Evolutionary conservation across 2,113 vertebrate genomes (phyloP).

Genomic region (Heterotilapia buettikoferi): DNA sequence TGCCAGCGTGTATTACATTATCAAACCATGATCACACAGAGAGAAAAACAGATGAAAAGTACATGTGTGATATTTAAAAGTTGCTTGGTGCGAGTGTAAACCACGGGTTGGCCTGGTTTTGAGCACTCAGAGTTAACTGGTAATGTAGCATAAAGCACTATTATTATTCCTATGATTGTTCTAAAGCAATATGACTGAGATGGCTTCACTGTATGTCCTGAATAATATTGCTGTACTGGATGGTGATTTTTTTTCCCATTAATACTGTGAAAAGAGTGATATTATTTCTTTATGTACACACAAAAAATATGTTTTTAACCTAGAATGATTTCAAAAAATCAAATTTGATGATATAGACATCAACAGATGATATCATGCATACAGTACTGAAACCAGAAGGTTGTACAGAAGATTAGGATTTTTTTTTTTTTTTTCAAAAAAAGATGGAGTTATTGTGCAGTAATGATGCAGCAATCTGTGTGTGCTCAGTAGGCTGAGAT

Average conservation of each 20-base stretch:
- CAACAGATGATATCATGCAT: background rate
- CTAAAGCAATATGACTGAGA: background rate
- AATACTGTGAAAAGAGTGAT: background rate
- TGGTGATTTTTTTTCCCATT: background rate
- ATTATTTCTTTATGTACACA: background rate
- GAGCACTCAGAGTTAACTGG: background rate
- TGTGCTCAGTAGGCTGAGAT: background rate
- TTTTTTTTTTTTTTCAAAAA: background rate
- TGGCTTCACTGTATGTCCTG: background rate
- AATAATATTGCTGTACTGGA: background rate
- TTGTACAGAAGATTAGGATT: background rate
- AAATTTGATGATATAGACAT: background rate
- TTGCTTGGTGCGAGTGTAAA: background rate
- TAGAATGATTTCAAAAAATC: background rate
- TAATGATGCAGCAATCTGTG: background rate
- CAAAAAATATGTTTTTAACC: background rate
- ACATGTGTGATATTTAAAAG: background rate
- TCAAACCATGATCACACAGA: background rate
- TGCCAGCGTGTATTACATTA: background rate
- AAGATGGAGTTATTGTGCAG: background rate
- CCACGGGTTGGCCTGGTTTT: background rate
- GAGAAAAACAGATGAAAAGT: background rate
- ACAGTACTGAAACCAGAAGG: background rate
- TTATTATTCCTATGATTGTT: constrained; percentile 4
- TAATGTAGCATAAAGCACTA: background rate